Evolutionary conservation across 2,113 vertebrate species (phyloP).

Genomic region (Hippocampus comes): DNA sequence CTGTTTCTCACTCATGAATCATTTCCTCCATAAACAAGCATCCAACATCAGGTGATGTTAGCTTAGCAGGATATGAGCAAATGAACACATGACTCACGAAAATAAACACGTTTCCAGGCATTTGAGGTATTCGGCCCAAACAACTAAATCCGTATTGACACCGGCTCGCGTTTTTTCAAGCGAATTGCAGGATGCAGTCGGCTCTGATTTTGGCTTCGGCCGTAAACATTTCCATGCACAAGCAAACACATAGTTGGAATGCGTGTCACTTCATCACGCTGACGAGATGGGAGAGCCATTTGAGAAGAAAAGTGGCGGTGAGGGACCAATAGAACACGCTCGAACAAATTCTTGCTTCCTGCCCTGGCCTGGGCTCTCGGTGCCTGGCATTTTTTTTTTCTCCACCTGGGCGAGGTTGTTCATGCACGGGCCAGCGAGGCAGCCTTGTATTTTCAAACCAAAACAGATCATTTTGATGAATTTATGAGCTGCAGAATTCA

Average conservation of each 20-base stretch:
- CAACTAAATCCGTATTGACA: constrained; percentile 16
- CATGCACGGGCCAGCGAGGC: not conserved
- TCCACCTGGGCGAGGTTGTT: not conserved
- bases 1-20: constrained; percentile 53
- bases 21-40: constrained; percentile 52
- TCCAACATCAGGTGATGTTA: constrained; percentile 2
- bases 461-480: not conserved
- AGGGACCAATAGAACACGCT: constrained; percentile 48
- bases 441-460: not conserved
- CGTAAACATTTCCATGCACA: constrained; percentile 42
- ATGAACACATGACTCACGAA: constrained; percentile 1
- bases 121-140: constrained; percentile 2
- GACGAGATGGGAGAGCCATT: constrained; percentile 48
- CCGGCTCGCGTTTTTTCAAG: not conserved
- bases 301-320: constrained; percentile 35
- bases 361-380: constrained; percentile 15
- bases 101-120: constrained; percentile 11
- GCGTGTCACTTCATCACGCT: constrained; percentile 59
- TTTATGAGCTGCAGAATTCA: not conserved
- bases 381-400: constrained; percentile 40
- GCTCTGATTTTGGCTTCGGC: constrained; percentile 28
- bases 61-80: constrained; percentile 6
- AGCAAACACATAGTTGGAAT: constrained; percentile 40
- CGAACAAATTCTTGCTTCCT: constrained; percentile 55
- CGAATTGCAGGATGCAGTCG: constrained; percentile 23